A percentile compares a stretch with the other conserved stretches of the same genome.
phyloP scores from a whole-genome alignment of 2,888 invertebrate species.

The Pseudeuparius sepicola region DNA sequence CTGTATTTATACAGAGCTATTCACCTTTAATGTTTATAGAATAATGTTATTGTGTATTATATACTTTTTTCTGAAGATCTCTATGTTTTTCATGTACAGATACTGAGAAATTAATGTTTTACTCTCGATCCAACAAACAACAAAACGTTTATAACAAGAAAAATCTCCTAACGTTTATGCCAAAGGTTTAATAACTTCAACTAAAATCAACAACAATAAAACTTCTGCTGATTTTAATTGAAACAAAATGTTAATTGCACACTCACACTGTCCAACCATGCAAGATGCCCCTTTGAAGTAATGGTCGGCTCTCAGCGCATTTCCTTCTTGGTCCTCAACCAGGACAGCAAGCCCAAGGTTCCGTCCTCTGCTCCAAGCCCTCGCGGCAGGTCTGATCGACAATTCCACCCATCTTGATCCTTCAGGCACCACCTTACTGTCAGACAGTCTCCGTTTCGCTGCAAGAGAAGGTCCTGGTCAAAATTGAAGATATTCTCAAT shows the following conservation, averaged over 20 bases:
- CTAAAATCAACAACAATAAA: no score
- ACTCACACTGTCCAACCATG: slow-evolving; percentile 42
- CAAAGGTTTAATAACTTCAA: no score
- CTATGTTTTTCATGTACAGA: no score
- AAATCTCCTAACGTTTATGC: no score
- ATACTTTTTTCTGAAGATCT: no score
- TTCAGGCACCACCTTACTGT: slow-evolving; percentile 40
- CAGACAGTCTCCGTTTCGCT: slow-evolving; percentile 42
- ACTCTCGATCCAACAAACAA: no score
- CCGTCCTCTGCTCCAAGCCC: slow-evolving; percentile 37
- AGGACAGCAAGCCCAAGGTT: slow-evolving; percentile 43
- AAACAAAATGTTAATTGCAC: slow-evolving; percentile 21
- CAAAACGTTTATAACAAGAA: no score
- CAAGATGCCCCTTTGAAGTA: slow-evolving; percentile 44
- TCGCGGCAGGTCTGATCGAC: slow-evolving; percentile 41
- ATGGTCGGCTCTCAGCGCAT: slow-evolving; percentile 40
- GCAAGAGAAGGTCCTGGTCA: slow-evolving; percentile 15
- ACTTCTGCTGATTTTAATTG: no score
- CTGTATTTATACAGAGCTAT: no score
- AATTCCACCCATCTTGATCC: slow-evolving; percentile 41
- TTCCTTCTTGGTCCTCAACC: slow-evolving; percentile 51
- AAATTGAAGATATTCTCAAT: neutral
- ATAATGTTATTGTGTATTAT: no score
- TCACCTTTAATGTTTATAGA: no score
- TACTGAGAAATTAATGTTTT: no score